Evolutionary conservation across 2,888 invertebrate species (phyloP), one percentile per base, ranked within the genome.

Genomic region (Fissipunctia ypsillon): DNA sequence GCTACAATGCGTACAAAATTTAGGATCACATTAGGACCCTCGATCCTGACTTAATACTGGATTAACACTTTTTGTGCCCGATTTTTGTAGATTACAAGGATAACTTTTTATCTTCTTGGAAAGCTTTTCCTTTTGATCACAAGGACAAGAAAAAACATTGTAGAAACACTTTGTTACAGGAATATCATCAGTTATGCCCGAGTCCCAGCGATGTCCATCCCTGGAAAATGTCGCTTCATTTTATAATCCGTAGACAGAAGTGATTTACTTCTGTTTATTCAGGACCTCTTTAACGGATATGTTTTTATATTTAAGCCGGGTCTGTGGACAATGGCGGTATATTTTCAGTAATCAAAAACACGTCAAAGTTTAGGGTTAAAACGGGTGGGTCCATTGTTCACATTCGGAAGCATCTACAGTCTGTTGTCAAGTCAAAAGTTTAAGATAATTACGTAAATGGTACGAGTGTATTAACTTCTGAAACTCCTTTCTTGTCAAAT

Each of bases 241-340:
- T 87, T 71, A 78, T 84, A 79, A 83, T 81, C 81, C 76, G 72
- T 80, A 76, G 81, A 87, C 85, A 85, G 84, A 87, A n/a, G n/a
- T n/a, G n/a, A n/a, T n/a, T 85, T 76, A 83, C 63, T 65, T 66
- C 22, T 73, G 77, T 83, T 81, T 84, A 64, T 73, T 64, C 31
- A 73, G 83, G 76, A 64, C 61, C 63, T 63, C 69, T 81, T 73
- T 74, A 50, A 57, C 48, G 66, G 67, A 77, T 79, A 74, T 73
- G 78, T 73, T 84, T 81, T 73, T 73, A 73, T 80, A 79, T 84
- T 76, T 61, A 69, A 74, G 61, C 72, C 28, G 56, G 69, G 56
- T 22, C 54, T 60, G 22, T 22, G 41, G 57, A 64, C 67, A 72
- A 66, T 52, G 38, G 63, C 61, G 22, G 35, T 70, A 50, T 57